Percentiles rank a stretch among this genome's conserved stretches.
Conservation (phyloP, 2,113 vertebrate species). For the Cheirogaleus medius region DNA sequence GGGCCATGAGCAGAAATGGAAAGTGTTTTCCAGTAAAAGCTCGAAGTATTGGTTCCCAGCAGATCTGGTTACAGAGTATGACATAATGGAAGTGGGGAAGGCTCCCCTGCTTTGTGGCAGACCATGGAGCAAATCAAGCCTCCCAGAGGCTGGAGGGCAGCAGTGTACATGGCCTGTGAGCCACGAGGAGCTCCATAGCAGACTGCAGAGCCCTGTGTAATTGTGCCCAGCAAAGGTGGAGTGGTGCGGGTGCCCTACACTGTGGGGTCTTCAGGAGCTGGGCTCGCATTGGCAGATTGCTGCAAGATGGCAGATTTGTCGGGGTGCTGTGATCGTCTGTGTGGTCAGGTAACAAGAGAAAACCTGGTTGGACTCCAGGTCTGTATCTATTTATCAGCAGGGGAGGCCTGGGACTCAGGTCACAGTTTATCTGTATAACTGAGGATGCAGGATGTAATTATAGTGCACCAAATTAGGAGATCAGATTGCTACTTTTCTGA, state of each 20-base stretch:
- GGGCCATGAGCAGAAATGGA: not conserved
- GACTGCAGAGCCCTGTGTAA: not conserved
- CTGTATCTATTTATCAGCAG: not conserved
- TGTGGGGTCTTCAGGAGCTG: fast-evolving
- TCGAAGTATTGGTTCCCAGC: not conserved
- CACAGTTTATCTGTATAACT: not conserved
- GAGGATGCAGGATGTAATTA: not conserved
- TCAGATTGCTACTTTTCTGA: not conserved
- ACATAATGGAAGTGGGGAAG: not conserved
- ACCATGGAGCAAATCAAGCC: not conserved
- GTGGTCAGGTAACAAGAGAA: not conserved
- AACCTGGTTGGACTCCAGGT: not conserved
- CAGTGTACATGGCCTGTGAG: not conserved
- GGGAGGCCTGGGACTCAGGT: not conserved
- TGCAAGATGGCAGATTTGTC: not conserved
- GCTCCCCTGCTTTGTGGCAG: not conserved
- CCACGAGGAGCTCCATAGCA: not conserved
- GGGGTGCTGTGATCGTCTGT: not conserved
- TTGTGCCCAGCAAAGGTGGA: not conserved
- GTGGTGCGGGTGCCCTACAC: no score
- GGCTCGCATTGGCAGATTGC: not conserved
- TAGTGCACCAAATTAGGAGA: not conserved
- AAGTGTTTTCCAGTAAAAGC: not conserved
- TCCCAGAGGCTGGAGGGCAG: not conserved
- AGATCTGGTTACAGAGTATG: not conserved